These are phyloP conservation scores for Rallus crepitans DNA, from an alignment of 2,797 vertebrate species.

Conservation along the genomic window DNA sequence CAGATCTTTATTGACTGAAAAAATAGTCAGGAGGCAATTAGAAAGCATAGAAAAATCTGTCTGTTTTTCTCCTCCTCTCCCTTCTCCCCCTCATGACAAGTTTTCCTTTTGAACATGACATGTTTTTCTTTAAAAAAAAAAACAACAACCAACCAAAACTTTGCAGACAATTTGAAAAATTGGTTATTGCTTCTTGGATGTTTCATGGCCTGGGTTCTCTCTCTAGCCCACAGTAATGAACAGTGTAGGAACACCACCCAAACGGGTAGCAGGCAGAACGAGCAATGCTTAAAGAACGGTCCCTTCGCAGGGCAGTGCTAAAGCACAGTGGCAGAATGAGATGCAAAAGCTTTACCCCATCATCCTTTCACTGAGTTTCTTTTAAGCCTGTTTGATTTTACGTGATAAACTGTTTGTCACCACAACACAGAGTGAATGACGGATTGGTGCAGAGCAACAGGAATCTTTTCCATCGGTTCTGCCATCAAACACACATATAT, in stretches of 20 bases:
- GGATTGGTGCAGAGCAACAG: background rate
- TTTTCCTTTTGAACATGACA: background rate
- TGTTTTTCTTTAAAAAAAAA: background rate
- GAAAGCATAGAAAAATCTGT: background rate
- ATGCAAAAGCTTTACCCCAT: background rate
- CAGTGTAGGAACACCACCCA: background rate
- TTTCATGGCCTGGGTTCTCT: background rate
- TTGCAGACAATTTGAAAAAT: background rate
- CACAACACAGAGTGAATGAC: background rate
- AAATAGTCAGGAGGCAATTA: background rate
- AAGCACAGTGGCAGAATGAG: background rate
- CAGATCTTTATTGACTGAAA: background rate
- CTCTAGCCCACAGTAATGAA: background rate
- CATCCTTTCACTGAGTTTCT: background rate
- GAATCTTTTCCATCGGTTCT: background rate
- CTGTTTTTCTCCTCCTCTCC: background rate
- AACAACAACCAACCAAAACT: background rate
- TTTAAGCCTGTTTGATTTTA: background rate
- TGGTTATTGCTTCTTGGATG: background rate
- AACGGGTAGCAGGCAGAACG: background rate
- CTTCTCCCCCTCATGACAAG: background rate
- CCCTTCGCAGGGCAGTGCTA: background rate
- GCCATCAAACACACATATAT: background rate
- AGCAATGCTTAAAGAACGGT: background rate
- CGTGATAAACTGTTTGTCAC: background rate